Conservation (phyloP, 2,113 vertebrate genomes). For the Fulmarus glacialis region DNA sequence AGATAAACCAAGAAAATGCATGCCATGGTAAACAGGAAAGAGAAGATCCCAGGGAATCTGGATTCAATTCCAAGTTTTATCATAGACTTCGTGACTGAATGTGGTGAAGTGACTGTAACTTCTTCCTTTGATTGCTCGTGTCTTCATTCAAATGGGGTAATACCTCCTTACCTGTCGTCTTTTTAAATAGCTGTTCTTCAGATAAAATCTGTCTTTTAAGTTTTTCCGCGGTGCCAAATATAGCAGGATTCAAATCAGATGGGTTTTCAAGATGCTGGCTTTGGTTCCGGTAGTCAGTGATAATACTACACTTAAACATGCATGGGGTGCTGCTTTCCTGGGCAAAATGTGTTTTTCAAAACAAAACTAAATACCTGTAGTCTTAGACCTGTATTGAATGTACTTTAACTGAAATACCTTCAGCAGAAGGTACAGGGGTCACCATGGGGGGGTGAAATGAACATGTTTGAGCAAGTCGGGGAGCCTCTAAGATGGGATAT, state of each 20-base stretch:
- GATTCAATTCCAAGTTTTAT: background rate
- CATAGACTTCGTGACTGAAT: background rate
- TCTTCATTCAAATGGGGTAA: background rate
- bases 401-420: background rate
- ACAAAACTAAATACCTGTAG: background rate
- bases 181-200: background rate
- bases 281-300: background rate
- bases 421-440: background rate
- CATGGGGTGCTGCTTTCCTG: background rate
- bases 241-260: background rate
- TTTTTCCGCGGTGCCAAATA: background rate
- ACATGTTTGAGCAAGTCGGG: background rate
- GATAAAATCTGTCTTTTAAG: background rate
- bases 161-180: background rate
- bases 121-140: background rate
- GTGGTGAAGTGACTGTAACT: background rate
- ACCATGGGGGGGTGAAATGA: background rate
- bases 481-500: background rate
- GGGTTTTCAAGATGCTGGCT: background rate
- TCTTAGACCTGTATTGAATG: background rate
- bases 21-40: background rate
- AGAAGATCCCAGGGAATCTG: background rate
- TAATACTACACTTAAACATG: background rate
- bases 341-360: background rate
- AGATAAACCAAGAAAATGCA: background rate